Percentiles rank a stretch among this genome's conserved stretches.
Conservation (phyloP, 2,797 vertebrate genomes). For the Perodicticus potto region DNA sequence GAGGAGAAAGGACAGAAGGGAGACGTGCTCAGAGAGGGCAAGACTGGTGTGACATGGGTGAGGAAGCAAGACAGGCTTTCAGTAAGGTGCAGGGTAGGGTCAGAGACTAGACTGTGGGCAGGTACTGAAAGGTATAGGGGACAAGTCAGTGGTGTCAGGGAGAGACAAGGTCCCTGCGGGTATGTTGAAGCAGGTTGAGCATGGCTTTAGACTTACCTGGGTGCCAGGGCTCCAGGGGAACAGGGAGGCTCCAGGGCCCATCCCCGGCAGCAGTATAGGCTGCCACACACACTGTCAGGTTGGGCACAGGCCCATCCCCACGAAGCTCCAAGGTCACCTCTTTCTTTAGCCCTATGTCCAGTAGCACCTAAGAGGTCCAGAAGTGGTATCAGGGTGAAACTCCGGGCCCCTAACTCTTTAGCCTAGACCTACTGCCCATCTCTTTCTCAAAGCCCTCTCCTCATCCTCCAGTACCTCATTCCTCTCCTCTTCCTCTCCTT, state of each 20-base stretch:
- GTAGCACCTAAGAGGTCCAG: slow-evolving; percentile 82
- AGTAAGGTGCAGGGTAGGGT: background rate
- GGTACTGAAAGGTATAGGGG: background rate
- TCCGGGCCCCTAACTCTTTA: background rate
- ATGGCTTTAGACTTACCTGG: slow-evolving; percentile 65
- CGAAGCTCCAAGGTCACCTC: slow-evolving; percentile 91
- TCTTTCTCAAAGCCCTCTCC: background rate
- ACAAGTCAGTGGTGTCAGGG: background rate
- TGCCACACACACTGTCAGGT: slow-evolving; percentile 91
- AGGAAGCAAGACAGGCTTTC: background rate
- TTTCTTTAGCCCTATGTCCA: slow-evolving; percentile 89
- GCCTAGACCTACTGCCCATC: background rate
- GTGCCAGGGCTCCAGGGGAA: slow-evolving; percentile 79
- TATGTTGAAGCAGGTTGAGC: background rate
- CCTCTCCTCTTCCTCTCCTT: background rate
- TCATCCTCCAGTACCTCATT: background rate
- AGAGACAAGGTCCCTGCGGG: background rate
- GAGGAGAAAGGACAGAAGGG: slow-evolving; percentile 78
- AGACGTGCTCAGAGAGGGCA: slow-evolving; percentile 64
- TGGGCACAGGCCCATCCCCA: slow-evolving; percentile 86
- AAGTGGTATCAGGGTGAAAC: background rate
- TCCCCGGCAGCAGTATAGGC: slow-evolving; percentile 92
- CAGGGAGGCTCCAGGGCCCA: slow-evolving; percentile 92
- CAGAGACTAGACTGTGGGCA: background rate
- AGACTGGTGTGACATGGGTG: background rate